Evolutionary conservation across 92 coral and sea anemone genomes (phyloP).

Genomic region (Bergia sp.): DNA sequence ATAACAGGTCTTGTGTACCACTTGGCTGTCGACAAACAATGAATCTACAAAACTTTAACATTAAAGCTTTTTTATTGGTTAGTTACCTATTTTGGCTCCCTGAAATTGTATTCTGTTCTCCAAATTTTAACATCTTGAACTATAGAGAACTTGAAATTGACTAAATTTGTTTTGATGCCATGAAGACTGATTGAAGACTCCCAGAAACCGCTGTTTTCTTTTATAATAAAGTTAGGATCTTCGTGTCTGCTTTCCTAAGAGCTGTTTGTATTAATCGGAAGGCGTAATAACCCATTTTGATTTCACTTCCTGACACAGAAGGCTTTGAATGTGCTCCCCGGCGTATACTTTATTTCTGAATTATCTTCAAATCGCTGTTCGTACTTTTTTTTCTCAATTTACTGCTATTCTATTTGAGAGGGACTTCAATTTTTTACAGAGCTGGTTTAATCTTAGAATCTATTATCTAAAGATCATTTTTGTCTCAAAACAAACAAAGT

Average conservation of each 20-base stretch:
- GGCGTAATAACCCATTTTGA: no score
- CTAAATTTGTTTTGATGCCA: no score
- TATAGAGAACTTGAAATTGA: neutral
- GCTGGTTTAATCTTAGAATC: neutral
- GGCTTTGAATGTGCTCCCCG: neutral
- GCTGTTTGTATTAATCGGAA: neutral
- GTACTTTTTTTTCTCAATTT: no score
- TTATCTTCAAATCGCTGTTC: no score
- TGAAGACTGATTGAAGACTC: no score
- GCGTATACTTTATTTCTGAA: neutral
- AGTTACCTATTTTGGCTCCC: neutral
- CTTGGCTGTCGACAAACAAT: neutral
- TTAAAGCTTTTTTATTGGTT: neutral
- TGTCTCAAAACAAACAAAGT: neutral
- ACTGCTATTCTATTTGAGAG: neutral
- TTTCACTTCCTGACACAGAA: neutral
- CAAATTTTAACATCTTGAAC: no score
- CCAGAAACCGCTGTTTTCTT: neutral
- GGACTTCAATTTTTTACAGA: no score
- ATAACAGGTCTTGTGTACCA: neutral
- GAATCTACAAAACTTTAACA: neutral
- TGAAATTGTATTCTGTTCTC: no score
- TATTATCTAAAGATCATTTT: no score
- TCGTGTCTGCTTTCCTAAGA: neutral
- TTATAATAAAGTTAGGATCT: no score